Evolutionary conservation across 2,888 invertebrate species (phyloP), one percentile per base, ranked within the genome.

Genomic region (Orthosia cruda): DNA sequence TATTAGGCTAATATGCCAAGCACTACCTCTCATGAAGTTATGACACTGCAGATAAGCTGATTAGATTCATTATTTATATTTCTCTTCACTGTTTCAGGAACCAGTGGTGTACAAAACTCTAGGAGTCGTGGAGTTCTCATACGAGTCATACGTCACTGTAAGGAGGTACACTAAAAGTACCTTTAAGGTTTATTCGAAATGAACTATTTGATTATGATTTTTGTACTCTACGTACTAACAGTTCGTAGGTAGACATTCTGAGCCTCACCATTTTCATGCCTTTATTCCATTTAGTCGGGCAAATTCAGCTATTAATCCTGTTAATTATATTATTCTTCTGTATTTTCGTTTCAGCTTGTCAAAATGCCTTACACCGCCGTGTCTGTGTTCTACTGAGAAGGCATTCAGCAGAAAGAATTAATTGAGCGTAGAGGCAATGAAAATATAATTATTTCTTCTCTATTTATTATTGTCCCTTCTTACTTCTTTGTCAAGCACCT

Each of bases 31-130:
- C 20, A 16, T 20, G 1, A 40, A 45, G 54, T 54, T 20, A 23
- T 57, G 23, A 45, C 4, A 23, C 18, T 47, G 23, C 63, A 63
- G 59, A 7, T n/a, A 50, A 16, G 13, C 16, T 70, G 40, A 40
- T 32, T 40, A 32, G 32, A 40, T 15, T 32, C 12, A 13, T 0
- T 54, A 20, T 23, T 55, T 55, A 20, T n/a, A n/a, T n/a, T 12
- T 32, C 4, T 45, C 5, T 64, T 20, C 13, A 18, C 12, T 5
- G n/a, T 80, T 62, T 12, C 49, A 81, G 81, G 32, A 50, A 1
- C 81, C 81, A 0, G 81, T 81, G 18, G 58, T 83, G 13, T 79
- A 83, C 23, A 83, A 20, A 16, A 55, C 79, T 12, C 57, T 83
- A 13, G 81, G 73, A 23, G 32, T 83, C 3, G 18, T 81, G 4